phyloP scores from a whole-genome alignment of 2,113 vertebrate genomes.

The Clarias macrocephalus region DNA sequence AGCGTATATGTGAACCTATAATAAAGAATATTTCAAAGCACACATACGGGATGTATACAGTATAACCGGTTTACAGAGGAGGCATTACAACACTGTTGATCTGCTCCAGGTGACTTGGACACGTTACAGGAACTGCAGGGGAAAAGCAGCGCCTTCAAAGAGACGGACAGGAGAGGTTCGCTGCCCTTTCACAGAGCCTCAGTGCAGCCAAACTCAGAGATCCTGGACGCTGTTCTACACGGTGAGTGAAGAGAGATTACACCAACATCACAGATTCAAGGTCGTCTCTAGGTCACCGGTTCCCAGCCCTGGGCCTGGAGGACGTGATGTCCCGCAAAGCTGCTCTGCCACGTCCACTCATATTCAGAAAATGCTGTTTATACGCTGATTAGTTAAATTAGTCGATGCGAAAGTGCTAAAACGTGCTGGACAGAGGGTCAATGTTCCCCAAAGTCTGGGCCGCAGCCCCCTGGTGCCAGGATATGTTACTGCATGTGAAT shows the following conservation, averaged over 20 bases:
- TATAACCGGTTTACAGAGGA: not conserved
- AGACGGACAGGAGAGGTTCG: slow-evolving; percentile 78
- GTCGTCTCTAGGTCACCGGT: not conserved
- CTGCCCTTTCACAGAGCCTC: slow-evolving; percentile 80
- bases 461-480: too few species aligned
- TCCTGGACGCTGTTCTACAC: slow-evolving; percentile 77
- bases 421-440: too few species aligned
- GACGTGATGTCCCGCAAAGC: too few species aligned
- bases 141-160: slow-evolving; percentile 71
- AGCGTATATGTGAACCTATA: not conserved
- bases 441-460: too few species aligned
- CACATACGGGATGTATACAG: not conserved
- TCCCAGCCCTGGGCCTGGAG: too few species aligned
- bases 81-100: not conserved
- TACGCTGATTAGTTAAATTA: too few species aligned
- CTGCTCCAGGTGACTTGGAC: slow-evolving; percentile 72
- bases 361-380: too few species aligned
- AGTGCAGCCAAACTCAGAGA: slow-evolving; percentile 65
- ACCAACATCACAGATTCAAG: not conserved
- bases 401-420: too few species aligned
- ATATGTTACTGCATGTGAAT: too few species aligned
- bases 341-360: too few species aligned
- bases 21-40: not conserved
- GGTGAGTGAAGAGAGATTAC: slow-evolving; percentile 65
- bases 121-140: slow-evolving; percentile 72